These are phyloP conservation scores for Zoroaster sp. DNA, from an alignment of 53 echinoderm and acorn worm genomes.

Conservation along the genomic window DNA sequence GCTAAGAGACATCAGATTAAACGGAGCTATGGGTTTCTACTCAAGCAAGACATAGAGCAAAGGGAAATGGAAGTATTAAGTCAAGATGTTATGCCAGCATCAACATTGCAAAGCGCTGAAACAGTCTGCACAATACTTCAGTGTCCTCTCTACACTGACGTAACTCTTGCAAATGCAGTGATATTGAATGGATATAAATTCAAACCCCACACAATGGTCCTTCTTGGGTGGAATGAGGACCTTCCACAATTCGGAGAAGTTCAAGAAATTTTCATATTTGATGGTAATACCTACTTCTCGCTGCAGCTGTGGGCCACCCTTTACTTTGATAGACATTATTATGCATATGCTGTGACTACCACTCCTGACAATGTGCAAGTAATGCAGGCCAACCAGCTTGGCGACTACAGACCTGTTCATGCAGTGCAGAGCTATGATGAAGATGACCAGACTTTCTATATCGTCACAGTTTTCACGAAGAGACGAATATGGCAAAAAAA, in stretches of 20 bases:
- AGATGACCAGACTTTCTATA: background rate
- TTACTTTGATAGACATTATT: conserved; percentile 10
- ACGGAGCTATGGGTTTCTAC: conserved; percentile 17
- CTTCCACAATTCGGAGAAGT: conserved; percentile 17
- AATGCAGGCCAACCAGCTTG: background rate
- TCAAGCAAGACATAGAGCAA: conserved; percentile 28
- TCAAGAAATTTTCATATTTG: background rate
- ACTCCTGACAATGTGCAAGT: background rate
- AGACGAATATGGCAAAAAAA: no score
- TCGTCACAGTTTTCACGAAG: no score
- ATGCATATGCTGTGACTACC: background rate
- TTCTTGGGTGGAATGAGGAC: conserved; percentile 47
- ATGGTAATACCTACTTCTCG: background rate
- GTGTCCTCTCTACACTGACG: conserved; percentile 12
- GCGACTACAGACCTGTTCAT: background rate
- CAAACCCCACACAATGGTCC: conserved; percentile 17
- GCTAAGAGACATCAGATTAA: conserved; percentile 48
- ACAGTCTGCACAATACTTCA: conserved; percentile 3
- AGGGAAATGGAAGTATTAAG: conserved; percentile 27
- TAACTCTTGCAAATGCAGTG: background rate
- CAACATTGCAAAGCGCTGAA: conserved; percentile 1
- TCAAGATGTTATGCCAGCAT: conserved; percentile 23
- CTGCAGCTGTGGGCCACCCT: background rate
- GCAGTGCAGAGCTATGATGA: background rate
- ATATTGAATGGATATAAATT: conserved; percentile 43